A percentile compares a stretch with the other conserved stretches of the same genome.
Evolutionary conservation across 2,113 vertebrate species (phyloP).

Genomic region (Callorhinus ursinus): DNA sequence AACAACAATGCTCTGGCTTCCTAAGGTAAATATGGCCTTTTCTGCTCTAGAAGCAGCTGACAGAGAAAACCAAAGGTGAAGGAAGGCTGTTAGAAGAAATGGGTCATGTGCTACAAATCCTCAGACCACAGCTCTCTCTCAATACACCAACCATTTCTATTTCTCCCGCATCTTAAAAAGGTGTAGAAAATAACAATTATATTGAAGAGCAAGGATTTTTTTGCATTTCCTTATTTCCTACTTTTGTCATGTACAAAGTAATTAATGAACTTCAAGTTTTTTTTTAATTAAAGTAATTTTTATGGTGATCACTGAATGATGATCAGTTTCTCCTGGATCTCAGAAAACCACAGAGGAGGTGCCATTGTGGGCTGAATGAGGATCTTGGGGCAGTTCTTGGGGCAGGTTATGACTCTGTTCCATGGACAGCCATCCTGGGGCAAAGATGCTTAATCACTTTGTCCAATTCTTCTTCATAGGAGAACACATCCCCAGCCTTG

Average conservation of each 20-base stretch:
- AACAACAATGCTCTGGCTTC: slow-evolving; percentile 12
- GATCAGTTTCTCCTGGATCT: not conserved
- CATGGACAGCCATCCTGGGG: not conserved
- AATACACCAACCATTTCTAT: not conserved
- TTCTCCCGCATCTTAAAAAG: not conserved
- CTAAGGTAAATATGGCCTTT: not conserved
- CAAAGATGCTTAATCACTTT: not conserved
- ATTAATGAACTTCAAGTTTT: not conserved
- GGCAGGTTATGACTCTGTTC: not conserved
- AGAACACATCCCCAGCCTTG: not conserved
- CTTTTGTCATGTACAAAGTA: not conserved
- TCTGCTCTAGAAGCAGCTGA: not conserved
- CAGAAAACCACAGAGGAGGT: not conserved
- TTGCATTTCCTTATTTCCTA: not conserved
- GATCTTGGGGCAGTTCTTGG: not conserved
- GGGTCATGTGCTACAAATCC: not conserved
- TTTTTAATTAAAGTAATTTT: not conserved
- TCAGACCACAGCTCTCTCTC: not conserved
- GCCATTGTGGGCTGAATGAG: not conserved
- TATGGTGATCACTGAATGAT: not conserved
- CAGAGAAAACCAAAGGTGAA: not conserved
- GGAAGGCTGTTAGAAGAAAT: not conserved
- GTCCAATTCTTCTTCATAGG: not conserved
- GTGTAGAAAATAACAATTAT: not conserved
- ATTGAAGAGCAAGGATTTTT: not conserved